Evolutionary conservation across 2,888 invertebrate species (phyloP).

Genomic region (Sclerodermus sp.): DNA sequence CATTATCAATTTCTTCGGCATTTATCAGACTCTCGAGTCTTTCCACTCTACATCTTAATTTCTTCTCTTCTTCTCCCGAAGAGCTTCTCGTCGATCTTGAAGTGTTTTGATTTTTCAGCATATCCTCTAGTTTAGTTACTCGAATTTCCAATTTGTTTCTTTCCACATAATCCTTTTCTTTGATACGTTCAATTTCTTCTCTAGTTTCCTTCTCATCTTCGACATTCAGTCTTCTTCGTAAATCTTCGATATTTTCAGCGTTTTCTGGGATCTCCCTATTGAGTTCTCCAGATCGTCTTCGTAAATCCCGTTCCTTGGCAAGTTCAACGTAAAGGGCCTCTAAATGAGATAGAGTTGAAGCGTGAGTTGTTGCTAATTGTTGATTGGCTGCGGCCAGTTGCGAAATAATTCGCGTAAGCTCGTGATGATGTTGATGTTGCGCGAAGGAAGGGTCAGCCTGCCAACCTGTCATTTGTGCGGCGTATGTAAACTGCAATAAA

Average conservation of each 20-base stretch:
- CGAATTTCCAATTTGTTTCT: background rate
- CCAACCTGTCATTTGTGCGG: constrained; percentile 46
- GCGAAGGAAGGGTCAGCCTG: constrained; percentile 21
- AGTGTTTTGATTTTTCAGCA: constrained; percentile 10
- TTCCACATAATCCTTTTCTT: background rate
- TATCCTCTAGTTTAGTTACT: constrained; percentile 27
- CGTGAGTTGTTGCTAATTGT: constrained; percentile 48
- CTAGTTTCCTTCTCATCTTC: background rate
- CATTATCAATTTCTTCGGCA: no score
- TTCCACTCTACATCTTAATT: constrained; percentile 10
- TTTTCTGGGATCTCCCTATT: constrained; percentile 7
- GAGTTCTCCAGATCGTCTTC: background rate
- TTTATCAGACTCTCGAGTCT: constrained; percentile 14
- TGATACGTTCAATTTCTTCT: background rate
- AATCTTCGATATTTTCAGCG: no score
- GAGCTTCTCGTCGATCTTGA: constrained; percentile 6
- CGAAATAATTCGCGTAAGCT: constrained; percentile 46
- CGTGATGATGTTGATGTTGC: constrained; percentile 24
- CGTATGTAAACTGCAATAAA: constrained; percentile 43
- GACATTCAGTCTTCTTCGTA: constrained; percentile 8
- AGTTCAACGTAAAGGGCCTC: constrained; percentile 44
- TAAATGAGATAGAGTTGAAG: constrained; percentile 41
- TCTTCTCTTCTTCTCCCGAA: constrained; percentile 12
- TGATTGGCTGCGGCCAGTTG: constrained; percentile 52
- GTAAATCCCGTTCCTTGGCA: constrained; percentile 17